These are phyloP conservation scores for Lepidostoma basale DNA, from an alignment of 1,140 invertebrate species.

Conservation along the genomic window DNA sequence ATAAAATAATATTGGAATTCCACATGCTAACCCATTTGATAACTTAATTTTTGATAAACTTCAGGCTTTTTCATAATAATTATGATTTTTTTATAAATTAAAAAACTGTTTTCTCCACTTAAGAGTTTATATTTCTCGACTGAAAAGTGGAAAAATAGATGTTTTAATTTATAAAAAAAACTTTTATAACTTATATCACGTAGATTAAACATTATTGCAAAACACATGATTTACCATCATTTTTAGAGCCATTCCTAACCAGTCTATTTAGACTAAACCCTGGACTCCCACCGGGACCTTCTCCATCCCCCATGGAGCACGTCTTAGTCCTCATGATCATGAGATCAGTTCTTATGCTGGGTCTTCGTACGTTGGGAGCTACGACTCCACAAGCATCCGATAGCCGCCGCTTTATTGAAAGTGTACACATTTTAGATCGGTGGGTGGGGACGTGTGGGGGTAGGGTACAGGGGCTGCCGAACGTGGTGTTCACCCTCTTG, in stretches of 20 bases:
- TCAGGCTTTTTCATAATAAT: too few species aligned
- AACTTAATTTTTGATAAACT: too few species aligned
- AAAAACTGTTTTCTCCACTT: too few species aligned
- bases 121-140: too few species aligned
- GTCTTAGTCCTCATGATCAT: constrained; percentile 84
- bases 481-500: constrained; percentile 70
- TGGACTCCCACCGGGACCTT: constrained; percentile 58
- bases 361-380: constrained; percentile 80
- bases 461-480: constrained; percentile 73
- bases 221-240: constrained; percentile 54
- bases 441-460: constrained; percentile 69
- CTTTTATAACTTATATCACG: background rate
- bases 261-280: constrained; percentile 58
- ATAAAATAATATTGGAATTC: too few species aligned
- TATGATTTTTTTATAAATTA: too few species aligned
- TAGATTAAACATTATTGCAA: constrained; percentile 53
- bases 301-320: constrained; percentile 69
- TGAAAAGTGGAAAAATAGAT: background rate
- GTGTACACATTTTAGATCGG: constrained; percentile 73
- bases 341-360: constrained; percentile 83
- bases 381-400: constrained; percentile 86
- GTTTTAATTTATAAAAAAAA: background rate
- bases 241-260: constrained; percentile 52
- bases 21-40: too few species aligned
- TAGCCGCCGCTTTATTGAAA: constrained; percentile 78